phyloP scores from a whole-genome alignment of 1,140 invertebrate species.

The Trichonephila inaurata region DNA sequence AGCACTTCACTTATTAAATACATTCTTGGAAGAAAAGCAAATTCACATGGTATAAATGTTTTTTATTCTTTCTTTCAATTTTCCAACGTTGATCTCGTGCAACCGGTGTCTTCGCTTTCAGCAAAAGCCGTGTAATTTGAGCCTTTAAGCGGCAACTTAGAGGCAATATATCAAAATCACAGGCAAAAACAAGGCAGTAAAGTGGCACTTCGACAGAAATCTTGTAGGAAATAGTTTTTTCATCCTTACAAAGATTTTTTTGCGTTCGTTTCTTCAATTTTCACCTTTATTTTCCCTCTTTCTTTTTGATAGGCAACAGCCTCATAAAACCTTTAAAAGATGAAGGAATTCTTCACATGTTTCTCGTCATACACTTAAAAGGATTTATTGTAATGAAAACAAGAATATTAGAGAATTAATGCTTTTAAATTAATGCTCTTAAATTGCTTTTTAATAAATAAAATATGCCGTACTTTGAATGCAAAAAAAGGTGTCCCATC shows the following conservation, averaged over 20 bases:
- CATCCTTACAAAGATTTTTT: neutral
- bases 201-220: constrained; percentile 60
- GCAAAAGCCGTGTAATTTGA: constrained; percentile 41
- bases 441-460: neutral
- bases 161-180: constrained; percentile 67
- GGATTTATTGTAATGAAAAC: neutral
- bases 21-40: neutral
- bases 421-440: neutral
- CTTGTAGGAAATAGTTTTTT: constrained; percentile 26
- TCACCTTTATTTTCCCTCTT: constrained; percentile 26
- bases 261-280: neutral
- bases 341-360: neutral
- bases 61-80: neutral
- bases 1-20: constrained; percentile 25
- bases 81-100: constrained; percentile 11
- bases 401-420: neutral
- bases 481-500: too few species aligned
- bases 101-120: neutral
- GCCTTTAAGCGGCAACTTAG: constrained; percentile 30
- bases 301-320: constrained; percentile 1
- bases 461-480: too few species aligned
- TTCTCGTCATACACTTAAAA: neutral
- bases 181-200: constrained; percentile 51
- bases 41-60: neutral
- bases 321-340: neutral